Evolutionary conservation across 1,140 invertebrate species (phyloP).

Genomic region (Pogonomyrmex californicus): DNA sequence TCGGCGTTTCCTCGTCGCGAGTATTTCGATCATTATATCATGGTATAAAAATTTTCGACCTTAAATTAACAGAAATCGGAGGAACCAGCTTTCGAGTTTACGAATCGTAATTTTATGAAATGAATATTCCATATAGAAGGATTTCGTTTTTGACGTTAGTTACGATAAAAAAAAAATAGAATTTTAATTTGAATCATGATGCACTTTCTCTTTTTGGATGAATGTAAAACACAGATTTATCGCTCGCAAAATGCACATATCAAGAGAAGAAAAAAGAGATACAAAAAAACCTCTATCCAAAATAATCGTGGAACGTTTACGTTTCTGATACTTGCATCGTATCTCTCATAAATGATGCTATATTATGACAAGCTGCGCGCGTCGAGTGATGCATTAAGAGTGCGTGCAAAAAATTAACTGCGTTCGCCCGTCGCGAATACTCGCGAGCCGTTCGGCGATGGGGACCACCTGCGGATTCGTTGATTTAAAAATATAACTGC

Average conservation of each 20-base stretch:
- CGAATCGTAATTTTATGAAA: neutral
- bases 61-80: neutral
- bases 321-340: neutral
- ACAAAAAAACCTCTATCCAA: neutral
- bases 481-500: constrained; percentile 53
- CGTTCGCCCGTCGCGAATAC: neutral
- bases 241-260: neutral
- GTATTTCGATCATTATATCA: constrained; percentile 32
- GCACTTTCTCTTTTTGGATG: neutral
- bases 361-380: constrained; percentile 18
- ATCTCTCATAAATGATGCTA: constrained; percentile 10
- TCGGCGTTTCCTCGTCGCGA: neutral
- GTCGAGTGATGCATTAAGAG: constrained; percentile 11
- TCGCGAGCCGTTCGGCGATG: neutral
- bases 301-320: neutral
- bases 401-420: constrained; percentile 41
- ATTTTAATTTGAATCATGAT: neutral
- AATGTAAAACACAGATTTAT: constrained; percentile 15
- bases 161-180: constrained; percentile 6
- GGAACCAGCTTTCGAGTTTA: constrained; percentile 20
- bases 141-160: neutral
- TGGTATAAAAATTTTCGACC: constrained; percentile 5
- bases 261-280: neutral
- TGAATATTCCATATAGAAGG: neutral
- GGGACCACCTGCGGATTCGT: constrained; percentile 33